Percentiles rank a stretch among this genome's conserved stretches.
phyloP scores from a whole-genome alignment of 2,888 invertebrate species.

The Cryptops parisi region DNA sequence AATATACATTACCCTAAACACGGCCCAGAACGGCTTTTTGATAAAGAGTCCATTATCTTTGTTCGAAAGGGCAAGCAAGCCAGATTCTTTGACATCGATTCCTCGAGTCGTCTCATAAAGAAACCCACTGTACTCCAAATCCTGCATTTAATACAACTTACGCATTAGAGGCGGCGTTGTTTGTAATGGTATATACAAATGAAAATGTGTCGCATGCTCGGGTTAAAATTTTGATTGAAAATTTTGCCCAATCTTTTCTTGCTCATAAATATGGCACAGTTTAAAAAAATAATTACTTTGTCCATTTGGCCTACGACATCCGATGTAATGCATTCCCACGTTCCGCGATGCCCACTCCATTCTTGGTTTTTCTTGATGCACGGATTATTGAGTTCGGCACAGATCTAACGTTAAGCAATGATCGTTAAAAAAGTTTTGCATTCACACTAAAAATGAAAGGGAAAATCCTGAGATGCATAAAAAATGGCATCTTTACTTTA shows the following conservation, averaged over 20 bases:
- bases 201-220: too few relatives aligned
- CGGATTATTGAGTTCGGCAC: conserved; percentile 52
- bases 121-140: conserved; percentile 17
- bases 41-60: conserved; percentile 7
- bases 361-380: conserved; percentile 45
- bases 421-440: too few relatives aligned
- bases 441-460: too few relatives aligned
- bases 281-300: conserved; percentile 9
- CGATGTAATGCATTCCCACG: conserved; percentile 38
- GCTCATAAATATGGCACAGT: too few relatives aligned
- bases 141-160: too few relatives aligned
- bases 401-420: conserved; percentile 27
- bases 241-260: too few relatives aligned
- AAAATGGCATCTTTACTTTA: conserved; percentile 30
- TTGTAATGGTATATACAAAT: too few relatives aligned
- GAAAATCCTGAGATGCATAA: neutral
- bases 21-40: conserved; percentile 11
- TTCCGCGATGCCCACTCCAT: conserved; percentile 47
- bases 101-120: conserved; percentile 20
- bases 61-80: conserved; percentile 12
- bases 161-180: too few relatives aligned
- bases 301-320: conserved; percentile 8
- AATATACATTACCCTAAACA: conserved; percentile 3
- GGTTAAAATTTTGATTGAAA: neutral
- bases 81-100: conserved; percentile 18